phyloP scores from a whole-genome alignment of 2,113 vertebrate genomes.

The Sprattus sprattus region DNA sequence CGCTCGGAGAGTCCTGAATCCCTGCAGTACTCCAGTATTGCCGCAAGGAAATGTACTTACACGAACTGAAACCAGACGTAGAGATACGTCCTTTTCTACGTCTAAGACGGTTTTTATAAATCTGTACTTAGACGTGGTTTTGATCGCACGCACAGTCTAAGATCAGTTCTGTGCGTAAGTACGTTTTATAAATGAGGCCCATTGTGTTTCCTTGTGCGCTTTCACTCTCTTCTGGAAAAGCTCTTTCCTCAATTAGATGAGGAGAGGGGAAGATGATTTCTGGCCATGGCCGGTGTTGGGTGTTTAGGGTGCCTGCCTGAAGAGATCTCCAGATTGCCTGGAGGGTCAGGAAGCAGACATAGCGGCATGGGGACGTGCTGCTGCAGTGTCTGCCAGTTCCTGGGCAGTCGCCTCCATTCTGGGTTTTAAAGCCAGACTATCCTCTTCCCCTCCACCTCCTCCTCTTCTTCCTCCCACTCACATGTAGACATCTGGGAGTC shows the following conservation, averaged over 20 bases:
- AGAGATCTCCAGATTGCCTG: conserved; percentile 47
- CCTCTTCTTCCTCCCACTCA: not conserved
- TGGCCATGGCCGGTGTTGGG: not conserved
- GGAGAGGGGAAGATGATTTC: not conserved
- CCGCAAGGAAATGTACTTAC: too few relatives aligned
- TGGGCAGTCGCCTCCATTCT: not conserved
- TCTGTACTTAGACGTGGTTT: too few relatives aligned
- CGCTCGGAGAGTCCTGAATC: too few relatives aligned
- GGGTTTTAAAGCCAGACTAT: not conserved
- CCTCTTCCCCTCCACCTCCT: not conserved
- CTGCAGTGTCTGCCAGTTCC: not conserved
- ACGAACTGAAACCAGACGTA: too few relatives aligned
- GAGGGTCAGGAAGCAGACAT: conserved; percentile 50
- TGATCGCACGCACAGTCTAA: too few relatives aligned
- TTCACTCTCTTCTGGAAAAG: not conserved
- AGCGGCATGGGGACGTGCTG: conserved; percentile 35
- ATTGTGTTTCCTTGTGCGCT: not conserved
- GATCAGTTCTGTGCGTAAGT: too few relatives aligned
- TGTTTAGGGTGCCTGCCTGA: not conserved
- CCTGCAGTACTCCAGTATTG: too few relatives aligned
- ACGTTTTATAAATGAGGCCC: too few relatives aligned
- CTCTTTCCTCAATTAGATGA: not conserved
- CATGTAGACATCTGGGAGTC: not conserved
- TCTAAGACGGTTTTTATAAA: too few relatives aligned
- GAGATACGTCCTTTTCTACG: too few relatives aligned